phyloP scores from a whole-genome alignment of 1,140 invertebrate genomes.

The Trichomalopsis sarcophagae region DNA sequence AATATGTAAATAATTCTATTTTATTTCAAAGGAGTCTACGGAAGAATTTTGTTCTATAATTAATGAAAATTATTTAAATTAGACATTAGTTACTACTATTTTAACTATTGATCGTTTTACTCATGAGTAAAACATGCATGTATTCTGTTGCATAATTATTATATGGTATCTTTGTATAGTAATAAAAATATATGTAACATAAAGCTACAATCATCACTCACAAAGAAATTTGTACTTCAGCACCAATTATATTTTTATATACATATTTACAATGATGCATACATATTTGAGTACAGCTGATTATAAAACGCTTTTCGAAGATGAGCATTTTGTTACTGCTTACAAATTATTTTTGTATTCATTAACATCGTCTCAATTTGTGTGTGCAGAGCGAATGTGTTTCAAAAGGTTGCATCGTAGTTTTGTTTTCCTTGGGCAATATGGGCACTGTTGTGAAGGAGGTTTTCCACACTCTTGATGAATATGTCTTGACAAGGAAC shows the following conservation, averaged over 20 bases:
- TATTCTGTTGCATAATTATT: not conserved
- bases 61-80: not conserved
- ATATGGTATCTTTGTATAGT: not conserved
- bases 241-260: not conserved
- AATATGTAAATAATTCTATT: not conserved
- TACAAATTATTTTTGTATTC: not conserved
- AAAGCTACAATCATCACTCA: not conserved
- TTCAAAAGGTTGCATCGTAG: conserved; percentile 68
- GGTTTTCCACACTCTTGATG: conserved; percentile 74
- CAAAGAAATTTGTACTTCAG: not conserved
- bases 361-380: not conserved
- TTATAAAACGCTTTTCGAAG: not conserved
- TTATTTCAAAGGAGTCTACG: not conserved
- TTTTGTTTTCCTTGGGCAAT: conserved; percentile 69
- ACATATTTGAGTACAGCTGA: not conserved
- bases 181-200: not conserved
- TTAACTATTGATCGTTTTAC: not conserved
- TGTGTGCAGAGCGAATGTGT: conserved; percentile 29
- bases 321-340: not conserved
- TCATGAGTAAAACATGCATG: not conserved
- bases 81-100: not conserved
- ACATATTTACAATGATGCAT: not conserved
- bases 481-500: conserved; percentile 71
- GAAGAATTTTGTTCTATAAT: not conserved
- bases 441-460: conserved; percentile 73